These are phyloP conservation scores for Diarsia mendica DNA, from an alignment of 2,888 invertebrate species.

Conservation along the genomic window DNA sequence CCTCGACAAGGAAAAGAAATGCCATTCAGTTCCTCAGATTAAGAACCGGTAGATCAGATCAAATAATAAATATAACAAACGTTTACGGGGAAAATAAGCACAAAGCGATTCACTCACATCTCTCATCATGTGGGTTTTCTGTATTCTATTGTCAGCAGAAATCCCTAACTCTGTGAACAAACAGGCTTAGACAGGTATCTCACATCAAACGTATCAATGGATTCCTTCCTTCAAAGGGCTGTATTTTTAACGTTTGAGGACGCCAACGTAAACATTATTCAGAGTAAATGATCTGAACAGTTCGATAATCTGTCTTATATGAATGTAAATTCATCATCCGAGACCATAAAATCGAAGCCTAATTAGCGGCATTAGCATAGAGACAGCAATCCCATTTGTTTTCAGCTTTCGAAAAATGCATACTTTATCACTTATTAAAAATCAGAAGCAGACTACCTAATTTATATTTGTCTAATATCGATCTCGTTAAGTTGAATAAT, in stretches of 20 bases:
- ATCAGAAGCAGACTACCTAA: slow-evolving; percentile 53
- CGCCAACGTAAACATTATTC: slow-evolving; percentile 21
- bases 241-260: slow-evolving; percentile 32
- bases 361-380: slow-evolving; percentile 35
- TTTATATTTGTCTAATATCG: slow-evolving; percentile 60
- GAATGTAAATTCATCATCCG: slow-evolving; percentile 28
- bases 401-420: slow-evolving; percentile 36
- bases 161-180: slow-evolving; percentile 61
- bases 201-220: slow-evolving; percentile 63
- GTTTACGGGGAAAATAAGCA: slow-evolving; percentile 53
- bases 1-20: slow-evolving; percentile 24
- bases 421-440: slow-evolving; percentile 58
- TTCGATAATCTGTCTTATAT: slow-evolving; percentile 13
- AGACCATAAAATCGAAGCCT: slow-evolving; percentile 21
- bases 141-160: slow-evolving; percentile 63
- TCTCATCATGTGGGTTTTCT: slow-evolving; percentile 53
- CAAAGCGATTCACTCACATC: slow-evolving; percentile 51
- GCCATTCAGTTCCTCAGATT: slow-evolving; percentile 31
- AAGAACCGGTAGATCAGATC: slow-evolving; percentile 33
- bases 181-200: slow-evolving; percentile 60
- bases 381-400: slow-evolving; percentile 37
- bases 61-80: slow-evolving; percentile 56
- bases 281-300: slow-evolving; percentile 25
- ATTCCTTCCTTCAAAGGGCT: slow-evolving; percentile 39
- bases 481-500: slow-evolving; percentile 60